A percentile compares a stretch with the other conserved stretches of the same genome.
Conservation (phyloP, 2,797 vertebrate genomes). For the Pteronotus mesoamericanus region DNA sequence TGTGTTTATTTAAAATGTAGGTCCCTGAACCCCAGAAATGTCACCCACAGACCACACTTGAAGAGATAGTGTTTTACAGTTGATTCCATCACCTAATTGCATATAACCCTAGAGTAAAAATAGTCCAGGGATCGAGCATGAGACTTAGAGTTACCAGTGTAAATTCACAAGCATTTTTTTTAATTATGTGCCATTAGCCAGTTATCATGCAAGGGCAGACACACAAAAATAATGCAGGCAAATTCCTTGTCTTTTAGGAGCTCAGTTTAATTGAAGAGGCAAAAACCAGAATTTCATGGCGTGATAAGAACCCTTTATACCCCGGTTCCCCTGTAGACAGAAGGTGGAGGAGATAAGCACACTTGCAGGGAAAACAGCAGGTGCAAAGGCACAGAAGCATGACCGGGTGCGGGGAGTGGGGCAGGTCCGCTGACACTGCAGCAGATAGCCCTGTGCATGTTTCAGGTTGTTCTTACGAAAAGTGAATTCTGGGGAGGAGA, state of each 20-base stretch:
- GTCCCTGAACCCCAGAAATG: neutral
- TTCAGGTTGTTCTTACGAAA: neutral
- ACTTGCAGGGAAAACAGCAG: neutral
- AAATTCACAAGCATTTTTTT: neutral
- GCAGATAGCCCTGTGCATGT: neutral
- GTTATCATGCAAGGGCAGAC: neutral
- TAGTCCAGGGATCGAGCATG: neutral
- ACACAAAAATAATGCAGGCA: neutral
- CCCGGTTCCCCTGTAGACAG: neutral
- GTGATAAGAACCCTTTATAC: neutral
- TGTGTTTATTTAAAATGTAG: neutral
- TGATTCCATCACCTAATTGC: neutral
- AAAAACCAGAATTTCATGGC: neutral
- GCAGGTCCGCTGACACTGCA: fast-evolving
- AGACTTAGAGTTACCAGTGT: neutral
- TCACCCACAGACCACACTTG: neutral
- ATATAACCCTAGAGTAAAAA: neutral
- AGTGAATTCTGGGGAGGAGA: neutral
- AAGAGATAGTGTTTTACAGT: neutral
- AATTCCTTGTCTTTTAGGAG: neutral
- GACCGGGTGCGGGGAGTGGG: fast-evolving
- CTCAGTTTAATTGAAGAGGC: neutral
- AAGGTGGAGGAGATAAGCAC: neutral
- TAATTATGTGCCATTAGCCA: neutral
- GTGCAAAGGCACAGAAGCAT: neutral